A percentile compares a stretch with the other conserved stretches of the same genome.
phyloP scores from a whole-genome alignment of 1,140 invertebrate species.

The Sycophaga agraensis region DNA sequence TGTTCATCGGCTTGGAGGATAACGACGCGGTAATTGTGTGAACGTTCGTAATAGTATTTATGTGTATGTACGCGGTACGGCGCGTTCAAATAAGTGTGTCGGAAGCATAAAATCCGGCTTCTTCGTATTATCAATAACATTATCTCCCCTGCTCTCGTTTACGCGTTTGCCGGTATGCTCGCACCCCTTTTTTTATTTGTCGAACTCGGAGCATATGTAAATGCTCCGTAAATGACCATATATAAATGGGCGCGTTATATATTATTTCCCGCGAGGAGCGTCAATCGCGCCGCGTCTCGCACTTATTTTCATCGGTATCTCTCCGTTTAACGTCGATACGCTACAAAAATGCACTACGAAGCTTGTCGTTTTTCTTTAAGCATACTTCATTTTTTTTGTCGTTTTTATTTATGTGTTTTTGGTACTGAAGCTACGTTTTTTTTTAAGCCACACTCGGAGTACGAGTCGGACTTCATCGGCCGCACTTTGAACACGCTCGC shows the following conservation, averaged over 20 bases:
- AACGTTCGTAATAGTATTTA: not conserved
- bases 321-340: conserved; percentile 10
- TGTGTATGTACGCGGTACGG: not conserved
- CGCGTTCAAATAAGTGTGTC: not conserved
- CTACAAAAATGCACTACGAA: conserved; percentile 30
- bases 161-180: not conserved
- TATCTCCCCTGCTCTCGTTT: not conserved
- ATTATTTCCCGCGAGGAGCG: not conserved
- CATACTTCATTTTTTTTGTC: conserved; percentile 12
- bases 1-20: not conserved
- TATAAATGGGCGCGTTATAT: conserved; percentile 4
- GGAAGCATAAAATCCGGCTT: conserved; percentile 20
- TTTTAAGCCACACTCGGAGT: not conserved
- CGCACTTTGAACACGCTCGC: no score
- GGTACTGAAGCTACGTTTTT: conserved; percentile 28
- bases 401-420: conserved; percentile 19
- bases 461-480: conserved; percentile 3
- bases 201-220: not conserved
- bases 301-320: conserved; percentile 1
- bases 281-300: not conserved
- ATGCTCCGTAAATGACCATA: no score
- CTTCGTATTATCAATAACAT: not conserved
- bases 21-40: not conserved
- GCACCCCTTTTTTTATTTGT: not conserved
- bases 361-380: conserved; percentile 11